A percentile compares a stretch with the other conserved stretches of the same genome.
These are phyloP conservation scores for Calephelis nemesis DNA, from an alignment of 1,140 invertebrate species.

Conservation along the genomic window DNA sequence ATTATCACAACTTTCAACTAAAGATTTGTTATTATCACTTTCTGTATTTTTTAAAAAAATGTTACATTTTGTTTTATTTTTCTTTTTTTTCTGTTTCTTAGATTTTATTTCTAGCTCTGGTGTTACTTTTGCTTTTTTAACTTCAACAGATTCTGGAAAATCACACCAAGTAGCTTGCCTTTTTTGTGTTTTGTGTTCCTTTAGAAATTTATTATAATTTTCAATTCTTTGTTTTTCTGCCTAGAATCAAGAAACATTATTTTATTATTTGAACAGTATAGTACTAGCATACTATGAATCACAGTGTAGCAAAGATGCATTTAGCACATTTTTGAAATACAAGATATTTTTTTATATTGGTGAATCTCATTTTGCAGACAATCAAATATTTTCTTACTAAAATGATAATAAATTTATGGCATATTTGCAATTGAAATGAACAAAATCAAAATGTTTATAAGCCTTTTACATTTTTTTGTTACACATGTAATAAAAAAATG, in stretches of 20 bases:
- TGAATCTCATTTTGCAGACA: too few relatives aligned
- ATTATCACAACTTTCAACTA: constrained; percentile 1
- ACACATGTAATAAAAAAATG: too few relatives aligned
- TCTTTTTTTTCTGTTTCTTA: constrained; percentile 46
- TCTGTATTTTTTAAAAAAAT: background rate
- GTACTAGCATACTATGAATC: too few relatives aligned
- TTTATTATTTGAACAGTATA: too few relatives aligned
- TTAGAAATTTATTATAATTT: constrained; percentile 79
- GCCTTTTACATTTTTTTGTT: too few relatives aligned
- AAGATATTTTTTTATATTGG: too few relatives aligned
- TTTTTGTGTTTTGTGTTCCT: constrained; percentile 75
- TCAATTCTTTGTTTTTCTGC: constrained; percentile 73
- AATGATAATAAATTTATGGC: too few relatives aligned
- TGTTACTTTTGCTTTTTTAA: constrained; percentile 37
- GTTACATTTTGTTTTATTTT: constrained; percentile 17
- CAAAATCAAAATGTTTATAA: too few relatives aligned
- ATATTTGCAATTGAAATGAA: too few relatives aligned
- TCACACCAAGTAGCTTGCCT: constrained; percentile 78
- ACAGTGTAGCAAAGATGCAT: too few relatives aligned
- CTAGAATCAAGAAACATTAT: constrained; percentile 40
- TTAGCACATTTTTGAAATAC: too few relatives aligned
- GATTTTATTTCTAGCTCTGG: constrained; percentile 32
- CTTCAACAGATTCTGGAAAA: constrained; percentile 61
- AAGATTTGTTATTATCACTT: background rate
- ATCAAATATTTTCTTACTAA: too few relatives aligned